phyloP scores from a whole-genome alignment of 2,888 invertebrate genomes.

The Sicus ferrugineus region DNA sequence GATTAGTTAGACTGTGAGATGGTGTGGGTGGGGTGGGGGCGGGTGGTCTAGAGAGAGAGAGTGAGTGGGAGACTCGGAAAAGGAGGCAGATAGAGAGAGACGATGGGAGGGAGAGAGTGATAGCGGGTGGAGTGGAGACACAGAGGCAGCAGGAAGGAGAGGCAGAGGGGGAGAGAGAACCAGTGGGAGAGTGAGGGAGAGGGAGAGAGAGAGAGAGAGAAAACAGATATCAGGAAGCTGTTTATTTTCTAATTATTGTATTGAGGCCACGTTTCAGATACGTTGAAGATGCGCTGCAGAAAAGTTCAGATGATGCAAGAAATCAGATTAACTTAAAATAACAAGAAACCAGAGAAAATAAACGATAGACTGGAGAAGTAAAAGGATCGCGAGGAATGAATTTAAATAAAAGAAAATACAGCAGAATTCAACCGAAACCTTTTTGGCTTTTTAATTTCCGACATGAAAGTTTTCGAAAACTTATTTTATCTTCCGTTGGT shows the following conservation, averaged over 20 bases:
- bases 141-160: not conserved
- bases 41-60: not conserved
- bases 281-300: too few relatives aligned
- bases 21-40: not conserved
- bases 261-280: too few relatives aligned
- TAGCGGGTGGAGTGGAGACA: not conserved
- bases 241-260: too few relatives aligned
- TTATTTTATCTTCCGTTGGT: not conserved
- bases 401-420: not conserved
- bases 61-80: not conserved
- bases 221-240: too few relatives aligned
- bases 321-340: not conserved
- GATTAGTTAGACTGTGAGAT: too few relatives aligned
- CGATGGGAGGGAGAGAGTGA: not conserved
- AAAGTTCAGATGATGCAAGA: not conserved
- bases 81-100: not conserved
- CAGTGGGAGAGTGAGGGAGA: too few relatives aligned
- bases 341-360: not conserved
- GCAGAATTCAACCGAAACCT: slow-evolving; percentile 1
- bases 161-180: not conserved
- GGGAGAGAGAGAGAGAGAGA: too few relatives aligned
- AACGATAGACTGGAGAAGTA: not conserved
- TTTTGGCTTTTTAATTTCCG: slow-evolving; percentile 21
- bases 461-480: not conserved
- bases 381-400: not conserved